Base-by-base conservation (phyloP, 2,113 vertebrate species). In the Epinephelus fuscoguttatus region DNA sequence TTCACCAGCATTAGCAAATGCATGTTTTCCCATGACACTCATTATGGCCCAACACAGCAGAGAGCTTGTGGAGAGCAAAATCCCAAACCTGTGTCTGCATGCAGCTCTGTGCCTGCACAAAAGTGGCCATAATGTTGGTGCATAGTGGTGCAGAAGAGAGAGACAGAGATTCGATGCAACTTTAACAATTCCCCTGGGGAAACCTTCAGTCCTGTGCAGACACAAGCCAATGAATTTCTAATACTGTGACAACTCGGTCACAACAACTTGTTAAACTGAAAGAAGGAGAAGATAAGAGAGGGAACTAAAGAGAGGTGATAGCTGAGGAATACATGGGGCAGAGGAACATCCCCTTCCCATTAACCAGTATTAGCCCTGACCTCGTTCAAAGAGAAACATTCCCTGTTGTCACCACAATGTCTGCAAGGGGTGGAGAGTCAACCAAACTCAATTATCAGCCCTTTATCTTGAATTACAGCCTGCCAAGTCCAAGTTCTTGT, bases 321-420 rank as follows among this genome's bases (percentile, higher is more conserved):
- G 76, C 70, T 70, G 80, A 63, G 63, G 66, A 45, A 60, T 47
- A 4, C 40, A 2, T 45, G 56, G 87, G 84, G 49, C 80, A 90
- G 42, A 84, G 80, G 86, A 87, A 88, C 89, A 85, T 92, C 91
- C 89, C 81, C 86, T 90, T 85, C 75, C 78, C 79, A 84, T 94
- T 91, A 89, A 84, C 62, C 42, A 40, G 78, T 23, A 88, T 90
- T 85, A 88, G 84, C 76, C 55, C 74, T 59, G 87, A 91, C 85
- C 90, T 88, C 77, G 84, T 92, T 90, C 91, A 93, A 93, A 89
- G 82, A 77, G 83, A 80, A 93, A 90, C 92, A 93, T 92, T 94
- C 93, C 87, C 89, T 63, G 40, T 69, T 86, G 93, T 91, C 91
- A 91, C 92, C 91, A 79, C 50, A 13, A 78, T 88, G 93, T 93